Evolutionary conservation across 2,888 invertebrate genomes (phyloP).

Genomic region (Ischnura elegans): DNA sequence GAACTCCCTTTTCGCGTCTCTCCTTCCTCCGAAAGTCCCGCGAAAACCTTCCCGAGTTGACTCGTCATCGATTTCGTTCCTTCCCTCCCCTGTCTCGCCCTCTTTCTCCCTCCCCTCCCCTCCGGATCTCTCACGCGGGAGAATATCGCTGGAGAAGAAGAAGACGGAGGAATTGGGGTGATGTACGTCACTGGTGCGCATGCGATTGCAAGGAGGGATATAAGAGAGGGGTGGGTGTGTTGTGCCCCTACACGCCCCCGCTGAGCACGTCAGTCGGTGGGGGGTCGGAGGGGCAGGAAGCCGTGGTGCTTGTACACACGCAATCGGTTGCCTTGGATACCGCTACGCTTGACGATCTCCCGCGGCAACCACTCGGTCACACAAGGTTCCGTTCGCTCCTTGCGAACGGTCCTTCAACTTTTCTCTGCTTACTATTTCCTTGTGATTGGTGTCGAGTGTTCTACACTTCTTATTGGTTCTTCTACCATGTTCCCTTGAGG

Average conservation of each 20-base stretch:
- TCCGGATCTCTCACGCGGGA: not conserved
- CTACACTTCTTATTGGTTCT: not conserved
- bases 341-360: not conserved
- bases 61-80: slow-evolving; percentile 1
- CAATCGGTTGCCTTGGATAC: slow-evolving; percentile 22
- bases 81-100: not conserved
- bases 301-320: not conserved
- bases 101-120: not conserved
- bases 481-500: too few species aligned
- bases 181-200: slow-evolving; percentile 38
- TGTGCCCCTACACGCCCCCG: not conserved
- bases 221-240: not conserved
- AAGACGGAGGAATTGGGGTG: not conserved
- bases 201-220: not conserved
- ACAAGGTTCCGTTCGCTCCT: not conserved
- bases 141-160: not conserved
- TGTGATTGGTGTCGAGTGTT: not conserved
- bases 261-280: not conserved
- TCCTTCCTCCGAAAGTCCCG: slow-evolving; percentile 11
- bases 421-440: not conserved
- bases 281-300: slow-evolving; percentile 16
- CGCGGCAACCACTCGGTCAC: not conserved
- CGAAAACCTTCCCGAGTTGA: not conserved
- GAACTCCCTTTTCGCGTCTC: not conserved
- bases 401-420: not conserved